phyloP scores from a whole-genome alignment of 2,113 vertebrate genomes.

The Pituophis catenifer region DNA sequence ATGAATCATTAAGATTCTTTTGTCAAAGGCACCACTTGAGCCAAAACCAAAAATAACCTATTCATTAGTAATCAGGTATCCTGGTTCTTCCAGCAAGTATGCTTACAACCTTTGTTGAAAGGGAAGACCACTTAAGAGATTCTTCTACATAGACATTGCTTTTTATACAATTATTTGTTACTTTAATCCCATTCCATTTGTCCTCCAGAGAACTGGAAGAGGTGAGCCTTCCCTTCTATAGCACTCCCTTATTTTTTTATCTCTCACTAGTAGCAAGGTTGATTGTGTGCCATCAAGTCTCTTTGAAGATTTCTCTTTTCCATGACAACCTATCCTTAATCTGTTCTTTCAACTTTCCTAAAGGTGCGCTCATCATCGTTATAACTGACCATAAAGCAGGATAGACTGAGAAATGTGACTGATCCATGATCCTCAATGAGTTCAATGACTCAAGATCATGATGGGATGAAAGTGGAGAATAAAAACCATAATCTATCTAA shows the following conservation, averaged over 20 bases:
- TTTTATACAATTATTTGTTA: background rate
- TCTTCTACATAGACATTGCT: background rate
- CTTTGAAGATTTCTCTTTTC: background rate
- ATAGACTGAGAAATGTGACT: background rate
- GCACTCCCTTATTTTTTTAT: background rate
- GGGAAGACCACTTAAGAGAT: background rate
- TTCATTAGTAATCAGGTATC: background rate
- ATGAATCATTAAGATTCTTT: constrained; percentile 6
- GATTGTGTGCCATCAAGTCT: background rate
- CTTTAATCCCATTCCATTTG: background rate
- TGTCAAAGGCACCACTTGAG: background rate
- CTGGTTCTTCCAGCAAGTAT: background rate
- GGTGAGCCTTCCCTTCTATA: background rate
- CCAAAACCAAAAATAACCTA: background rate
- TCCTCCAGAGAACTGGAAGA: background rate
- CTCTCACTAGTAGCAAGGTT: background rate
- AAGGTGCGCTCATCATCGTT: background rate
- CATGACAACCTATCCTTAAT: background rate
- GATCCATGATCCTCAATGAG: background rate
- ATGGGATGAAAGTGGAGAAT: background rate
- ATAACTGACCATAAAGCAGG: background rate
- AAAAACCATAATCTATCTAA: background rate
- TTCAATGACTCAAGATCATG: too few species aligned
- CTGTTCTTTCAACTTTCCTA: background rate
- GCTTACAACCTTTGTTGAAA: background rate